Conservation (phyloP, 2,113 vertebrate species). For the Saccopteryx bilineata region DNA sequence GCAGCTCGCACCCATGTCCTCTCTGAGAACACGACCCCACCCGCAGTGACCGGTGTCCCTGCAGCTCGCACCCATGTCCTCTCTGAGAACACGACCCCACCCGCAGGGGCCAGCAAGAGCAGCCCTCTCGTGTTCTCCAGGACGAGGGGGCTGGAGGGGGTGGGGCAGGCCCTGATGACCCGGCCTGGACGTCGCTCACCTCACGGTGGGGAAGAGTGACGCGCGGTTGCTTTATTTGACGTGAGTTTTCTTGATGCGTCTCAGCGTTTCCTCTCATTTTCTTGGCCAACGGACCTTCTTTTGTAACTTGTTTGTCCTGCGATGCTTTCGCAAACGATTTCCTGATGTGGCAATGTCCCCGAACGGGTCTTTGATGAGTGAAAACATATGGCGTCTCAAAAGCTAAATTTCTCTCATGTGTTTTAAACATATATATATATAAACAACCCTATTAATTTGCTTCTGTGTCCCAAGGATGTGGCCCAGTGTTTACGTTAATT, state of each 20-base stretch:
- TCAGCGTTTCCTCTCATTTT: background rate
- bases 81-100: background rate
- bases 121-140: background rate
- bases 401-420: background rate
- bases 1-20: too few species aligned
- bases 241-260: background rate
- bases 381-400: slow-evolving; percentile 68
- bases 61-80: background rate
- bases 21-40: too few species aligned
- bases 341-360: background rate
- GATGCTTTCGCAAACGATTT: slow-evolving; percentile 45
- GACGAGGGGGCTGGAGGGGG: background rate
- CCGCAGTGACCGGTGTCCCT: background rate
- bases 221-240: background rate
- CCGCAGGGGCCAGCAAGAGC: background rate
- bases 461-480: slow-evolving; percentile 5
- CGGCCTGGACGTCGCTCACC: background rate
- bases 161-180: background rate
- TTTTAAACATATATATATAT: background rate
- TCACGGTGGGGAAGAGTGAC: background rate
- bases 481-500: slow-evolving; percentile 5
- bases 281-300: background rate
- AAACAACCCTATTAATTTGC: slow-evolving; percentile 24
- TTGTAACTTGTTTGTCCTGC: slow-evolving; percentile 13
- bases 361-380: slow-evolving; percentile 42